Evolutionary conservation across 2,888 invertebrate species (phyloP).

Genomic region (Perizoma flavofasciatum): DNA sequence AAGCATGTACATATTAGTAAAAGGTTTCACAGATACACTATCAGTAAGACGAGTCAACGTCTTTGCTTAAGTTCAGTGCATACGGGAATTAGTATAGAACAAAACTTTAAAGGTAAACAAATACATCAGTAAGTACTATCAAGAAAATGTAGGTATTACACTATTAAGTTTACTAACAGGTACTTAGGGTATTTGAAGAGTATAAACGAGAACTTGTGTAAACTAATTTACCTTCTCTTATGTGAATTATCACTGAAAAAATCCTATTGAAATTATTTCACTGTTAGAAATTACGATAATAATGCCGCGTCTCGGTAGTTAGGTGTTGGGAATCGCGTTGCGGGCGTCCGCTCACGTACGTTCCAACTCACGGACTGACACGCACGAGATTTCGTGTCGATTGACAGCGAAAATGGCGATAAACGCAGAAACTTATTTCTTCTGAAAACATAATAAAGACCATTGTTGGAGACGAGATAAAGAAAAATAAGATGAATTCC

Average conservation of each 20-base stretch:
- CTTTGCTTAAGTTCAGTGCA: too few relatives aligned
- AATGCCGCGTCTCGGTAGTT: constrained; percentile 17
- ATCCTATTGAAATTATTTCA: constrained; percentile 19
- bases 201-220: too few relatives aligned
- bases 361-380: constrained; percentile 60
- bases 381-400: constrained; percentile 16
- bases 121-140: too few relatives aligned
- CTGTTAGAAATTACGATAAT: constrained; percentile 28
- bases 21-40: too few relatives aligned
- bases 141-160: too few relatives aligned
- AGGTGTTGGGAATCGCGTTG: background rate
- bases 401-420: constrained; percentile 59
- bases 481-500: constrained; percentile 27
- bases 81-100: too few relatives aligned
- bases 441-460: constrained; percentile 45
- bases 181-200: too few relatives aligned
- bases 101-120: too few relatives aligned
- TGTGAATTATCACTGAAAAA: background rate
- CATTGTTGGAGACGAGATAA: constrained; percentile 44
- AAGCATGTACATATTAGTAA: too few relatives aligned
- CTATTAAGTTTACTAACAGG: too few relatives aligned
- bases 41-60: too few relatives aligned
- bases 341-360: constrained; percentile 54
- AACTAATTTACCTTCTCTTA: constrained; percentile 13
- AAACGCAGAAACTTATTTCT: constrained; percentile 57